Evolutionary conservation across 2,113 vertebrate genomes (phyloP), one percentile per base, ranked within the genome.

Genomic region (Misgurnus mizolepis): DNA sequence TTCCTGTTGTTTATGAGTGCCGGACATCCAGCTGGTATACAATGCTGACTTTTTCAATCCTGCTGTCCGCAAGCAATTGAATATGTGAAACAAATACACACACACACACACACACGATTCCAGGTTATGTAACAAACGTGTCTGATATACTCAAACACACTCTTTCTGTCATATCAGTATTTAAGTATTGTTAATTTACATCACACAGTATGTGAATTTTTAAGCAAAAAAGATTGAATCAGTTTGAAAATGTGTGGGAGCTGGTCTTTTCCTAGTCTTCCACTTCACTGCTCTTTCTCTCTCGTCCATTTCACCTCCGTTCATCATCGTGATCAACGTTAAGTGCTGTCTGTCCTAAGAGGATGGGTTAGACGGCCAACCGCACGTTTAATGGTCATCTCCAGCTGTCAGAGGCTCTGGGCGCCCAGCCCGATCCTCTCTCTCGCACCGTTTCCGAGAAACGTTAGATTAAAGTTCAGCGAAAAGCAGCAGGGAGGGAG

Each of bases 321-420:
- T 55, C 17, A 73, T 79, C 72, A 17, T 69, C 61, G 10, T 65
- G 62, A 55, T 66, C 22, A 58, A 22, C 3, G 18, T 17, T 66
- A 66, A 77, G 75, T 67, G 75, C 62, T 67, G 75, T 77, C 40
- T 77, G 45, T 12, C 62, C 58, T 6, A 39, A 55, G 69, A 62
- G 15, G 9, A 15, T 14, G 4, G 6, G 47, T 65, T 64, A 70
- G 53, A 70, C 14, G n/a, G 62, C 8, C 62, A 4, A 7, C 58
- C 60, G 9, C 5, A 34, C 56, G 14, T 45, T 80, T 86, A 86
- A 86, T 65, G 76, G 67, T 58, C 11, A 3, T 67, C 69, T 39
- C 18, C 81, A 70, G 64, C 78, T 74, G 81, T 70, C 84, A 60
- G 72, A 71, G 56, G 53, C 81, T 15, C 17, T 45, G 64, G 66